These are phyloP conservation scores for Callimorpha dominula DNA, from an alignment of 2,888 invertebrate species.

Conservation along the genomic window DNA sequence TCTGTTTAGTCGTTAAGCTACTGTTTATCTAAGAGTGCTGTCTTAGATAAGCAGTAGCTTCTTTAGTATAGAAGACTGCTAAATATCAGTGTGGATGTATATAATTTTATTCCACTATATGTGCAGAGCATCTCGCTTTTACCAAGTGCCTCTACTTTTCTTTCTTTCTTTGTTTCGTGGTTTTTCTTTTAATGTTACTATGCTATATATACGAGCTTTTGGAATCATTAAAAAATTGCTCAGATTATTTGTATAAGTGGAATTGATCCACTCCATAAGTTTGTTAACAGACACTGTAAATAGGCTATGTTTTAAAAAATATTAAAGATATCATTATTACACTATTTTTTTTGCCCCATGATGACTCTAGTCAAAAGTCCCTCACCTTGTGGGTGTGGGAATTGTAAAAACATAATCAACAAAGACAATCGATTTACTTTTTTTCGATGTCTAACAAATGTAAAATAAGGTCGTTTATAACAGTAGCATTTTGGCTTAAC, in stretches of 20 bases:
- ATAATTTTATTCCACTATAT: neutral
- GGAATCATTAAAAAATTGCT: too few relatives aligned
- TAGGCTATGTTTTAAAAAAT: neutral
- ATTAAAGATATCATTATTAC: too few relatives aligned
- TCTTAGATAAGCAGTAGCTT: neutral
- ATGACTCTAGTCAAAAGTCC: neutral
- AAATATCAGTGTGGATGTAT: neutral
- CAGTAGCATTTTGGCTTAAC: constrained; percentile 21
- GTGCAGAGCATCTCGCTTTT: neutral
- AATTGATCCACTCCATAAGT: neutral
- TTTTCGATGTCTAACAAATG: constrained; percentile 10
- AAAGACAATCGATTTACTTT: constrained; percentile 13
- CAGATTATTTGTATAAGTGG: too few relatives aligned
- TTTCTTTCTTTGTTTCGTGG: too few relatives aligned
- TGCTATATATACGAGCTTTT: too few relatives aligned
- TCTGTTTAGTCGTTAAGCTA: neutral
- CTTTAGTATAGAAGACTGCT: neutral
- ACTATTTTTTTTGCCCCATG: neutral
- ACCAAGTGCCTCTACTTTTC: too few relatives aligned
- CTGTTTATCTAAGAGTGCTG: too few relatives aligned
- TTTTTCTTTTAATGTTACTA: too few relatives aligned
- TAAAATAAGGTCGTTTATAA: constrained; percentile 21
- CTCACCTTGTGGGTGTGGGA: neutral
- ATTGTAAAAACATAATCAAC: neutral
- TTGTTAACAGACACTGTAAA: neutral